Conservation (phyloP, 2,888 invertebrate genomes). For the Pheosia tremula region DNA sequence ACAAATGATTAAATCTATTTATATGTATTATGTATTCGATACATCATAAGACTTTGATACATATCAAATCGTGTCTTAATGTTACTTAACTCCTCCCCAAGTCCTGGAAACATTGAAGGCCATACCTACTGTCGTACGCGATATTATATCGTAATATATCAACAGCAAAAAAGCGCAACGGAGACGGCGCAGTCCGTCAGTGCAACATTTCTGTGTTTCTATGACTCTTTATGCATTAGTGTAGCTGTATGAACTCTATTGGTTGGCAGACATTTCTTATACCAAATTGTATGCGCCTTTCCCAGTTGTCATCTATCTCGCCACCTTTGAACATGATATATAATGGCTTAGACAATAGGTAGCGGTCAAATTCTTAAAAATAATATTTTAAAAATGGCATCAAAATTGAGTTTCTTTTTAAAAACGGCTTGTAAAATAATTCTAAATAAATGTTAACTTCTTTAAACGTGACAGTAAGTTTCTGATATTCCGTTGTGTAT, state of each 20-base stretch:
- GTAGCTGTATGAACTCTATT: neutral
- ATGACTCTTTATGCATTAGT: neutral
- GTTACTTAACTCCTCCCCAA: constrained; percentile 60
- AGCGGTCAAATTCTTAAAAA: too few species aligned
- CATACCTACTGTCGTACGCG: constrained; percentile 44
- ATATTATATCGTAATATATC: constrained; percentile 16
- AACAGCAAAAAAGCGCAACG: neutral
- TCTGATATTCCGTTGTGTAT: neutral
- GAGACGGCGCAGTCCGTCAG: neutral
- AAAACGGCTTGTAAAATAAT: too few species aligned
- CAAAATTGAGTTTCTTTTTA: too few species aligned
- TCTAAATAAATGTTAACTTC: too few species aligned
- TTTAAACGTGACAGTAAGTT: neutral
- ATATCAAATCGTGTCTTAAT: constrained; percentile 63
- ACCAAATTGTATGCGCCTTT: constrained; percentile 6
- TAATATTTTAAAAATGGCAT: too few species aligned
- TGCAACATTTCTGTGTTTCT: neutral
- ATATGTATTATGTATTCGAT: constrained; percentile 54
- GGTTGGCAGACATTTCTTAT: neutral
- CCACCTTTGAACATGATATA: neutral
- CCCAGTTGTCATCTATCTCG: constrained; percentile 9
- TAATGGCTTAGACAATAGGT: too few species aligned
- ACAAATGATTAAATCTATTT: constrained; percentile 60
- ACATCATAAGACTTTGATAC: constrained; percentile 71
- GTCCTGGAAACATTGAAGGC: constrained; percentile 62